phyloP scores from a whole-genome alignment of 2,888 invertebrate genomes.

The Drosophila recens region DNA sequence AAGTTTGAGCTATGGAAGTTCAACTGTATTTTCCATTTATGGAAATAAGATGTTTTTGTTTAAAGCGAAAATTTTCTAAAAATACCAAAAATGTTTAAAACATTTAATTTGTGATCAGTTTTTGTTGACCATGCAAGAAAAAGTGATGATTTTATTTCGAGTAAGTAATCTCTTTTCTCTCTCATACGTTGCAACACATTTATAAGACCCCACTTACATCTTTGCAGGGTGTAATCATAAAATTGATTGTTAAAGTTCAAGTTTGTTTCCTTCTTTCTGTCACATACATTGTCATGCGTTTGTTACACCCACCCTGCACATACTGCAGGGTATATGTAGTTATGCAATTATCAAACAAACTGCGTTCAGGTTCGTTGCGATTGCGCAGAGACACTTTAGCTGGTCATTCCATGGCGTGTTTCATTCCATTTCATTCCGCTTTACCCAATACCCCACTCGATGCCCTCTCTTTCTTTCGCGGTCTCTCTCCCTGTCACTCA shows the following conservation, averaged over 20 bases:
- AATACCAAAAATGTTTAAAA: too few relatives aligned
- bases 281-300: not conserved
- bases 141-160: not conserved
- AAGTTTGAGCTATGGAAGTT: too few relatives aligned
- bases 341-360: slow-evolving; percentile 20
- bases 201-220: too few relatives aligned
- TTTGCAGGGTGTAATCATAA: too few relatives aligned
- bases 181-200: too few relatives aligned
- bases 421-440: slow-evolving; percentile 17
- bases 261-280: not conserved
- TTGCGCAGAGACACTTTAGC: not conserved
- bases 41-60: too few relatives aligned
- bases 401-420: slow-evolving; percentile 1
- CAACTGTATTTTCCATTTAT: too few relatives aligned
- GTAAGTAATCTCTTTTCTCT: too few relatives aligned
- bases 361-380: slow-evolving; percentile 20
- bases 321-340: slow-evolving; percentile 17
- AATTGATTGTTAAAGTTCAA: not conserved
- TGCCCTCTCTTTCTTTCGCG: not conserved
- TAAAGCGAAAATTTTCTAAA: too few relatives aligned
- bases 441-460: not conserved
- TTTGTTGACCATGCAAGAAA: not conserved
- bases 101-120: too few relatives aligned
- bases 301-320: not conserved
- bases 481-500: not conserved